Percentiles rank a stretch among this genome's conserved stretches.
These are phyloP conservation scores for Ophonus ardosiacus DNA, from an alignment of 2,888 invertebrate genomes.

Conservation along the genomic window DNA sequence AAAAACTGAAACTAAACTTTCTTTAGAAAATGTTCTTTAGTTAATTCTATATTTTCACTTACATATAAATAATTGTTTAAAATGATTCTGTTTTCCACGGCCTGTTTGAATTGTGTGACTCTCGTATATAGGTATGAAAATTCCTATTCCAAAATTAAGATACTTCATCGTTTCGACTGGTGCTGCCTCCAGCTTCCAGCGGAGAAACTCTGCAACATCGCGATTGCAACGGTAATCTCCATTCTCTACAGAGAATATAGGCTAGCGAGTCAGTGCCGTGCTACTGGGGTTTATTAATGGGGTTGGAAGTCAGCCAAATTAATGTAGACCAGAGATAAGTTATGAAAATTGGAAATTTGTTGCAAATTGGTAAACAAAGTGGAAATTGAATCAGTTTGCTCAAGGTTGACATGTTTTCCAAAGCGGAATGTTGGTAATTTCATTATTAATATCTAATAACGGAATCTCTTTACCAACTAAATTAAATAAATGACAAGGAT, in stretches of 20 bases:
- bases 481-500: not conserved
- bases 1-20: too few relatives aligned
- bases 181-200: constrained; percentile 4
- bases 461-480: not conserved
- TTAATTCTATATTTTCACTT: too few relatives aligned
- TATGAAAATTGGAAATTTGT: not conserved
- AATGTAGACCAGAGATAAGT: not conserved
- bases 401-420: constrained; percentile 1
- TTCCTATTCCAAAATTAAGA: not conserved
- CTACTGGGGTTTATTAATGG: not conserved
- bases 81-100: too few relatives aligned
- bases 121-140: not conserved
- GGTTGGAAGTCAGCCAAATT: not conserved
- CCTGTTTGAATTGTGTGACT: too few relatives aligned
- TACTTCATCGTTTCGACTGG: not conserved
- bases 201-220: constrained; percentile 1
- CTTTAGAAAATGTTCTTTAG: too few relatives aligned
- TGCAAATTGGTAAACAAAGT: not conserved
- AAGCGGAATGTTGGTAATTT: not conserved
- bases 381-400: not conserved
- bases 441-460: not conserved
- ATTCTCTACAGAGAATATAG: constrained; percentile 1
- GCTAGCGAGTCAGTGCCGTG: constrained; percentile 38
- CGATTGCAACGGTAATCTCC: too few relatives aligned
- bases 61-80: too few relatives aligned